Percentiles rank a stretch among this genome's conserved stretches.
Conservation (phyloP, 1,140 invertebrate genomes). For the Neodiprion pinetum region DNA sequence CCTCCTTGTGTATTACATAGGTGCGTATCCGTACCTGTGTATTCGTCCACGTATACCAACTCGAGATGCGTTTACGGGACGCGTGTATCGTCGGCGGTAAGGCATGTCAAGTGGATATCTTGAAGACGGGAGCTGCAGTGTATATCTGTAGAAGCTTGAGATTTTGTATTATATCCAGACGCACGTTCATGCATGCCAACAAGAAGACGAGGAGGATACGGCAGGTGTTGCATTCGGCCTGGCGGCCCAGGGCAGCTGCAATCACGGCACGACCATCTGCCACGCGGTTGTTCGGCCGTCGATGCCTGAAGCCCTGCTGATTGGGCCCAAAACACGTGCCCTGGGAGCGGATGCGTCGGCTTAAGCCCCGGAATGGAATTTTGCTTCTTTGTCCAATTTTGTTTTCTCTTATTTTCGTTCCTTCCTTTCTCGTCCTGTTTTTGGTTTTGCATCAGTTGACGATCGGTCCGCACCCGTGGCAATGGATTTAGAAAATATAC, state of each 20-base stretch:
- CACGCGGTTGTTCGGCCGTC: slow-evolving; percentile 28
- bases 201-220: slow-evolving; percentile 31
- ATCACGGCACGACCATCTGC: slow-evolving; percentile 48
- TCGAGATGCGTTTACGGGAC: no score
- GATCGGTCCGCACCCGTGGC: slow-evolving; percentile 27
- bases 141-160: not conserved
- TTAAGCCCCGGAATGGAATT: not conserved
- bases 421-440: slow-evolving; percentile 9
- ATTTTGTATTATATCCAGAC: not conserved
- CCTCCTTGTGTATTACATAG: no score
- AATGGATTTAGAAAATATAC: not conserved
- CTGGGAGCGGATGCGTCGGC: slow-evolving; percentile 27
- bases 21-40: no score
- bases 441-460: slow-evolving; percentile 37
- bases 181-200: slow-evolving; percentile 33
- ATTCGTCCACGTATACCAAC: no score
- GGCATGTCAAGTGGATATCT: no score
- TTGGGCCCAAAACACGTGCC: slow-evolving; percentile 49
- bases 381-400: slow-evolving; percentile 20
- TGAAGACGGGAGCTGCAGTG: no score
- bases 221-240: slow-evolving; percentile 40
- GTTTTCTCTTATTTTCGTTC: slow-evolving; percentile 17
- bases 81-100: no score
- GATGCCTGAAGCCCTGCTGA: slow-evolving; percentile 28
- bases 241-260: slow-evolving; percentile 41